Conservation (phyloP, 1,140 invertebrate genomes). For the Aradophagus sp. region DNA sequence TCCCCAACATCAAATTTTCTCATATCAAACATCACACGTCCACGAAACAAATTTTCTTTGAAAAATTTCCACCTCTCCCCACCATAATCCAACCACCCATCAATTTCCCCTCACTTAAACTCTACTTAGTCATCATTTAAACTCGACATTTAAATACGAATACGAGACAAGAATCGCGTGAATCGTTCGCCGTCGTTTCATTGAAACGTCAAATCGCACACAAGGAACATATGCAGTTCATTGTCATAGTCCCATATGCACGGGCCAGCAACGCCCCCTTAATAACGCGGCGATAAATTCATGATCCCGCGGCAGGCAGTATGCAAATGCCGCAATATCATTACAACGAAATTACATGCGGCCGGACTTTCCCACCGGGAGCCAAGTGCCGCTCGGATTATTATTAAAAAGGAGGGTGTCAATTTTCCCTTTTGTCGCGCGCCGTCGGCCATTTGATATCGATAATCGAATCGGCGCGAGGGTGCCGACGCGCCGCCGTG, state of each 20-base stretch:
- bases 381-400: constrained; percentile 48
- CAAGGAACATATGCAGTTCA: constrained; percentile 22
- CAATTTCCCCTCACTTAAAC: too few relatives aligned
- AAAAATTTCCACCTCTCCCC: too few relatives aligned
- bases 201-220: constrained; percentile 20
- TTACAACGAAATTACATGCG: constrained; percentile 61
- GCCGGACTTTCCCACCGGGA: constrained; percentile 55
- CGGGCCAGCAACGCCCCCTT: constrained; percentile 25
- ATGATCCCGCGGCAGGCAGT: constrained; percentile 48
- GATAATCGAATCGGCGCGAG: constrained; percentile 54
- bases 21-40: too few relatives aligned
- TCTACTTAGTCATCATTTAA: too few relatives aligned
- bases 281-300: constrained; percentile 50
- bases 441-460: constrained; percentile 49
- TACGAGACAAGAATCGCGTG: too few relatives aligned
- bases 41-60: too few relatives aligned
- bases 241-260: constrained; percentile 32
- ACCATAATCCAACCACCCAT: too few relatives aligned
- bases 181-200: constrained; percentile 1
- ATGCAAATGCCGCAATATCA: constrained; percentile 60
- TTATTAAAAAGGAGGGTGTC: constrained; percentile 61
- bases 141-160: too few relatives aligned
- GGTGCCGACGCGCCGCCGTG: constrained; percentile 31
- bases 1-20: too few relatives aligned
- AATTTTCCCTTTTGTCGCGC: constrained; percentile 46